Conservation (phyloP, 2,797 vertebrate species). For the Myotis daubentonii region DNA sequence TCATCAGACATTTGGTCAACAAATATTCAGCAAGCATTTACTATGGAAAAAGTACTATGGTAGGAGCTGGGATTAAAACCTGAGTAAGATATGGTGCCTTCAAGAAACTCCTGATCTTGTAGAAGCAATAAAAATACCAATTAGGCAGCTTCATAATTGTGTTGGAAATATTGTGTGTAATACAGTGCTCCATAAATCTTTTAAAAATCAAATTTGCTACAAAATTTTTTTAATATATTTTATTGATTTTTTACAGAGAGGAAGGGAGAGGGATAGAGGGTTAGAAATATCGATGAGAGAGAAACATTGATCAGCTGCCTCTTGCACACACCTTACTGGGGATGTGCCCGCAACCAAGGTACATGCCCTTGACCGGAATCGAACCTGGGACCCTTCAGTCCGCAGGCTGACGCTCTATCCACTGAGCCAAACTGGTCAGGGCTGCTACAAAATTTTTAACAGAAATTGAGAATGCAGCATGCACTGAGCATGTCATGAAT, state of each 20-base stretch:
- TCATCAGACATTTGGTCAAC: neutral
- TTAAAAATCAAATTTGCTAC: neutral
- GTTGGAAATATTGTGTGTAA: neutral
- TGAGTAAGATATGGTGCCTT: neutral
- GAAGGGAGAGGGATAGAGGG: too few species aligned
- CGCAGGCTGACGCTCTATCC: too few species aligned
- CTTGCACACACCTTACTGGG: too few species aligned
- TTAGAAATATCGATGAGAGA: too few species aligned
- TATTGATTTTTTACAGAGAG: too few species aligned
- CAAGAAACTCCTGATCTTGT: neutral
- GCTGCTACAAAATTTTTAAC: neutral
- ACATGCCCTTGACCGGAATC: too few species aligned
- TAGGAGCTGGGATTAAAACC: neutral
- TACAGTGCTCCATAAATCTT: neutral
- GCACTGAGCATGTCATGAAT: neutral
- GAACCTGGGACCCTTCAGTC: too few species aligned
- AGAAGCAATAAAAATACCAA: slow-evolving; percentile 2
- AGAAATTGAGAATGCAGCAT: neutral
- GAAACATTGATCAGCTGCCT: too few species aligned
- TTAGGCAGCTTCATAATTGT: neutral
- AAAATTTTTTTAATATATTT: neutral
- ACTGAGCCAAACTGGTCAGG: too few species aligned
- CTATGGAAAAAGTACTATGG: neutral
- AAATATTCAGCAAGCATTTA: neutral
- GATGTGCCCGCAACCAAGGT: too few species aligned